Base-by-base conservation (phyloP, 2,797 vertebrate species). In the Pangasius mekongensis region DNA sequence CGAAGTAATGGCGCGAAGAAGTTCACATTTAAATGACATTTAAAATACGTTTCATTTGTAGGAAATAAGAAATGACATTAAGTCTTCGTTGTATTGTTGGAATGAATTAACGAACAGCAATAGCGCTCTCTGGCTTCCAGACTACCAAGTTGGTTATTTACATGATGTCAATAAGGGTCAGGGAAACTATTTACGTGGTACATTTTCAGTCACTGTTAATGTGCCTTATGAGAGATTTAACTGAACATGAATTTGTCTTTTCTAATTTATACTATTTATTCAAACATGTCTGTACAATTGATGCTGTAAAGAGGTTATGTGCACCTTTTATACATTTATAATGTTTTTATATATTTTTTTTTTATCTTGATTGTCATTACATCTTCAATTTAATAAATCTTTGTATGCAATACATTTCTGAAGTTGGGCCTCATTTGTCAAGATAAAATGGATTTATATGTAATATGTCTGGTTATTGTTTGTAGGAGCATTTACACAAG, bases 251-350 rank as follows among this genome's bases (percentile, higher is more conserved):
- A 91, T 92, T 73, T 89, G 86, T 91, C 91, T 86, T 93, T 93
- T 94, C 92, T 96, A 96, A 96, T 96, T 97, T 96, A 96, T 96
- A 95, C 95, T 96, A 96, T 96, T 97, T 96, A 96, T 96, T 94
- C 94, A 92, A 92, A 93, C 90, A 92, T 85, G 87, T 93, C 93
- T 94, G 85, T 93, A 92, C 91, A 90, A 94, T 92, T 94, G 89
- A 94, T 94, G 93, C 93, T 95, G 92, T 95, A 94, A 94, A 94
- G 91, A 92, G 91, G 94, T 93, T 94, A 93, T 94, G 94, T 96
- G 95, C 95, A 96, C 96, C 95, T 89, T 95, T 87, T 94, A 90
- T 94, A 94, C 93, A 93, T 94, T 94, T 94, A 91, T 77, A 94
- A 93, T 93, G 91, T 18, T 91, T 92, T 87, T 39, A 39, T 85